Conservation (phyloP, 2,113 vertebrate genomes). For the Odobenus rosmarus region DNA sequence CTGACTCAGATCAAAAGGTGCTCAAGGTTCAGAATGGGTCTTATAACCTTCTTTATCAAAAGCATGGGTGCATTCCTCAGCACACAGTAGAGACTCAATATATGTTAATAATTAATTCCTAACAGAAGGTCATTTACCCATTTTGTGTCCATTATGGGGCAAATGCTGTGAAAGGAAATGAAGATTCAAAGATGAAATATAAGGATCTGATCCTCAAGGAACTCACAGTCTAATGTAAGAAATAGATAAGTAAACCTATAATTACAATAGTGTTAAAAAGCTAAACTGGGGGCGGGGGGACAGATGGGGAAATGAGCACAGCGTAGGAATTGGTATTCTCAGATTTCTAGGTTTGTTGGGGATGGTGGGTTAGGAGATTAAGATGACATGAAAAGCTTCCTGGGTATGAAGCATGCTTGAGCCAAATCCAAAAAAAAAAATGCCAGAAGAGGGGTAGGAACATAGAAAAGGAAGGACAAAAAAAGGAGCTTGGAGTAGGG, state of each 20-base stretch:
- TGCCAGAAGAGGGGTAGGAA: background rate
- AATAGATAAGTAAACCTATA: background rate
- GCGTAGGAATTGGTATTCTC: background rate
- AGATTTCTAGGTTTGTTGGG: background rate
- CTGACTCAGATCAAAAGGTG: background rate
- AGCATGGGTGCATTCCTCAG: background rate
- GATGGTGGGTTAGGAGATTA: background rate
- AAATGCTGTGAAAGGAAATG: background rate
- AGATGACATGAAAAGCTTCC: background rate
- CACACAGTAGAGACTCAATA: background rate
- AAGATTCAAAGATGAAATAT: background rate
- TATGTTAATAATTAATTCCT: background rate
- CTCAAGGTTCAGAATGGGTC: background rate
- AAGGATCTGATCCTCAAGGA: background rate
- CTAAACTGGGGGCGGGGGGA: background rate
- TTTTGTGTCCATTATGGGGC: background rate
- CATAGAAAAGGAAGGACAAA: background rate
- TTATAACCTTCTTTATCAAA: background rate
- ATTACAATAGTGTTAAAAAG: background rate
- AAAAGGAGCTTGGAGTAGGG: background rate
- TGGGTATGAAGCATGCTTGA: slow-evolving; percentile 3
- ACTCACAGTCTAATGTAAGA: slow-evolving; percentile 12
- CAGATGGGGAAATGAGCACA: background rate
- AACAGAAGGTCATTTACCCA: background rate
- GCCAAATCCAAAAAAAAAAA: background rate